phyloP scores from a whole-genome alignment of 1,140 invertebrate species.

The Scaptomyza montana region DNA sequence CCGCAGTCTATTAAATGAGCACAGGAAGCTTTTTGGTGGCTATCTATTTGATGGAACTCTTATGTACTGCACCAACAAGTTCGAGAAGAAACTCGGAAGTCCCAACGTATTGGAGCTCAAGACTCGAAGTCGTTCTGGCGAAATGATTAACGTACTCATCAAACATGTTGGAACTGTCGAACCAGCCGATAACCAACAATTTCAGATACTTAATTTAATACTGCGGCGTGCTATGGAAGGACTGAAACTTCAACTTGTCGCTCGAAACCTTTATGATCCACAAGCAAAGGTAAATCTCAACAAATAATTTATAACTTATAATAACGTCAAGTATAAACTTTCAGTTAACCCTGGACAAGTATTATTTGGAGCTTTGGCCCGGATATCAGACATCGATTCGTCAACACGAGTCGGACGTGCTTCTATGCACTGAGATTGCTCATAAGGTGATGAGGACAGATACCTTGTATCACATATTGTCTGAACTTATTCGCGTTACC shows the following conservation, averaged over 20 bases:
- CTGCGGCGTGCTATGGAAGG: conserved; percentile 88
- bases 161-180: conserved; percentile 65
- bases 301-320: background rate
- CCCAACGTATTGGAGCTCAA: conserved; percentile 50
- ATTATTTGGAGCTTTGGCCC: conserved; percentile 87
- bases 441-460: conserved; percentile 90
- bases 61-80: conserved; percentile 74
- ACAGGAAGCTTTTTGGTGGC: conserved; percentile 61
- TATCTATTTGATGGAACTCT: conserved; percentile 85
- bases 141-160: conserved; percentile 66
- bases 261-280: conserved; percentile 91
- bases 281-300: conserved; percentile 85
- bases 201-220: conserved; percentile 86
- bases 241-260: conserved; percentile 88
- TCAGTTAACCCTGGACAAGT: conserved; percentile 27
- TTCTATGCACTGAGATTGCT: conserved; percentile 90
- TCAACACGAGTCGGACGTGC: conserved; percentile 89
- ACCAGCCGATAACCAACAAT: conserved; percentile 58
- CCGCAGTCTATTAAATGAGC: conserved; percentile 53
- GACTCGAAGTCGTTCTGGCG: conserved; percentile 69
- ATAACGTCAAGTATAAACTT: background rate
- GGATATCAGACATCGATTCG: conserved; percentile 92
- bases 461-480: conserved; percentile 85
- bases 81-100: conserved; percentile 22
- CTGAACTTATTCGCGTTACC: conserved; percentile 84